Evolutionary conservation across 2,888 invertebrate species (phyloP), one percentile per base, ranked within the genome.

Genomic region (Epsilonema sp.): DNA sequence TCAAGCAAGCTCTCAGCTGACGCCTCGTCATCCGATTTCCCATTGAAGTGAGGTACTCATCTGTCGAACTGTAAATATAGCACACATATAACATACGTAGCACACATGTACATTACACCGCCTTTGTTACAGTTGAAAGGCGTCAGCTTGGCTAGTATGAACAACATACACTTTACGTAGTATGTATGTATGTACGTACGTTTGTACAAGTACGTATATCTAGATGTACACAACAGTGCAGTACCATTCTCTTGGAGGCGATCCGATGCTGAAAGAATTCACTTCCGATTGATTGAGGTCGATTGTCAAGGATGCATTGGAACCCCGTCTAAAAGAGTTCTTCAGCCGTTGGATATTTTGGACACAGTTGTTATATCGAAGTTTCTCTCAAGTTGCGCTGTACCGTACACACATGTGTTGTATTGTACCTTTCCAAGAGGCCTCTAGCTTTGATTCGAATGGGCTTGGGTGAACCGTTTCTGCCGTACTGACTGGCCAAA

Each of bases 221-320:
- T n/a, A n/a, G n/a, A n/a, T n/a, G n/a, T n/a, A n/a, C n/a, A n/a
- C n/a, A n/a, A n/a, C n/a, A n/a, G n/a, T n/a, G n/a, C n/a, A n/a
- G n/a, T 37, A 48, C 50, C 48, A 48, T 50, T 48, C 50, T 40
- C 26, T 44, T 3, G 49, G 43, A 11, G 50, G 50, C 16, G 48
- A 23, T 8, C 41, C 23, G 13, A n/a, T n/a, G n/a, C 19, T 11
- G 4, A 22, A 19, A 20, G 42, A 42, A 20, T 25, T 26, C 20
- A 23, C 75, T 1, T 73, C 75, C 45, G 74, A 73, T 0, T 76
- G 74, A 49, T 73, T 72, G 39, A 84, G 73, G 61, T 83, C 83
- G 46, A 89, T 75, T 1, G 86, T 86, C 1, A 89, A 69, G 47
- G 85, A 85, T 1, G 86, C 84, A 62, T 84, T 87, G 1, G 86